phyloP scores from a whole-genome alignment of 2,888 invertebrate species.

The Agrotis clavis region DNA sequence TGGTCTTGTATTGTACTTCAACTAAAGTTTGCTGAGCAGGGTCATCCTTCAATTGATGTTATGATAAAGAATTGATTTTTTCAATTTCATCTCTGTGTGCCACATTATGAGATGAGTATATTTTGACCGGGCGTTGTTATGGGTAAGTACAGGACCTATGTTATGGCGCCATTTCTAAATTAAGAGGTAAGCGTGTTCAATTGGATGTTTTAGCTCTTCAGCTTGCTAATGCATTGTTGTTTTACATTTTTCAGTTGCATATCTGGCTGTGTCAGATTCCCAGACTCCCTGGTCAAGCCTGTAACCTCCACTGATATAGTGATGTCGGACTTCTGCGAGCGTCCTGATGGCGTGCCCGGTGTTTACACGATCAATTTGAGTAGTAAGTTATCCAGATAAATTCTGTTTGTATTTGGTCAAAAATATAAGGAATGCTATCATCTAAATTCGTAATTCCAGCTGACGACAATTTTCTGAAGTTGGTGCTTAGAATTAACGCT shows the following conservation, averaged over 20 bases:
- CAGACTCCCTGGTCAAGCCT: constrained; percentile 79
- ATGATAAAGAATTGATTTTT: not conserved
- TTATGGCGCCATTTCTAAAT: no score
- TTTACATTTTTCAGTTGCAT: constrained; percentile 85
- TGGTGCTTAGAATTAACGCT: constrained; percentile 76
- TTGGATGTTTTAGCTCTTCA: no score
- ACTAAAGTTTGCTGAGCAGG: not conserved
- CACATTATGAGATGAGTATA: no score
- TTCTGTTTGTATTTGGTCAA: not conserved
- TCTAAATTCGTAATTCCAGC: constrained; percentile 70
- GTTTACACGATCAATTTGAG: constrained; percentile 86
- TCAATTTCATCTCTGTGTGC: no score
- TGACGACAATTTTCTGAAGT: constrained; percentile 69
- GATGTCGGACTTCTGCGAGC: constrained; percentile 86
- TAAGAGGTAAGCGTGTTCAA: no score
- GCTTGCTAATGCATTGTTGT: not conserved
- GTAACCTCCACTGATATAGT: constrained; percentile 88
- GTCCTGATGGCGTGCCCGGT: constrained; percentile 81
- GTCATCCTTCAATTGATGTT: not conserved
- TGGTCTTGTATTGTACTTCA: not conserved
- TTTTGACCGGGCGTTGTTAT: no score
- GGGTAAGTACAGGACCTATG: no score
- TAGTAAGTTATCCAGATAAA: constrained; percentile 78
- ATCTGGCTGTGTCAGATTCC: constrained; percentile 89
- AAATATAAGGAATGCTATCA: not conserved